Evolutionary conservation across 92 coral and sea anemone genomes (phyloP).

Genomic region (Parazoanthus atlanticus): DNA sequence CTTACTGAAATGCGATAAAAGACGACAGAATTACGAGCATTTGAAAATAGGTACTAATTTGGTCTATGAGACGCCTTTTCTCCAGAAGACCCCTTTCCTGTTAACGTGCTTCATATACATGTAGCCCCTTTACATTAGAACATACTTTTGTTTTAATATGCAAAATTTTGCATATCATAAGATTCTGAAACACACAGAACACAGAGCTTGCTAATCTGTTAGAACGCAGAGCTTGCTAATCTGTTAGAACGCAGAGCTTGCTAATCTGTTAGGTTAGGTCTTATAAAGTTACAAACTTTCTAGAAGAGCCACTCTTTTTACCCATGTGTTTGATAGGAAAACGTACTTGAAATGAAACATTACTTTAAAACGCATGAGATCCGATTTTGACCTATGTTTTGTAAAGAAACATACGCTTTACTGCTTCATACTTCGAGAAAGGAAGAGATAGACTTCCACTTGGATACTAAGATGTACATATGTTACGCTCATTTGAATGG

Average conservation of each 20-base stretch:
- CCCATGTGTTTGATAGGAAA: neutral
- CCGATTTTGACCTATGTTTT: too few species aligned
- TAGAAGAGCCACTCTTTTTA: conserved; percentile 3
- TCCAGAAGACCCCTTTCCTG: too few species aligned
- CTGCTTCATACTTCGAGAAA: neutral
- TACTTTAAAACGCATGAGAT: neutral
- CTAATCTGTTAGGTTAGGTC: neutral
- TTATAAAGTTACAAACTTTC: neutral
- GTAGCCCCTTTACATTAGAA: conserved; percentile 2
- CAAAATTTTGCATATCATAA: neutral
- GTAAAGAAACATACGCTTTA: neutral
- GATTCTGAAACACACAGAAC: neutral
- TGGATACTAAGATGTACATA: neutral
- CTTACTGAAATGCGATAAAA: too few species aligned
- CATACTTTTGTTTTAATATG: neutral
- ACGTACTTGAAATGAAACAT: neutral
- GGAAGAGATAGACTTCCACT: neutral
- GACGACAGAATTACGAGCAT: too few species aligned
- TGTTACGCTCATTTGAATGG: neutral
- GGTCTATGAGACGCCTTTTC: too few species aligned
- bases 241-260: neutral
- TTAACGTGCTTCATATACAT: too few species aligned
- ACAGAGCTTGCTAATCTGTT: neutral
- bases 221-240: neutral
- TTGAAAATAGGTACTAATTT: too few species aligned